Evolutionary conservation across 1,140 invertebrate genomes (phyloP), one percentile per base, ranked within the genome.

Genomic region (Papilio dardanus): DNA sequence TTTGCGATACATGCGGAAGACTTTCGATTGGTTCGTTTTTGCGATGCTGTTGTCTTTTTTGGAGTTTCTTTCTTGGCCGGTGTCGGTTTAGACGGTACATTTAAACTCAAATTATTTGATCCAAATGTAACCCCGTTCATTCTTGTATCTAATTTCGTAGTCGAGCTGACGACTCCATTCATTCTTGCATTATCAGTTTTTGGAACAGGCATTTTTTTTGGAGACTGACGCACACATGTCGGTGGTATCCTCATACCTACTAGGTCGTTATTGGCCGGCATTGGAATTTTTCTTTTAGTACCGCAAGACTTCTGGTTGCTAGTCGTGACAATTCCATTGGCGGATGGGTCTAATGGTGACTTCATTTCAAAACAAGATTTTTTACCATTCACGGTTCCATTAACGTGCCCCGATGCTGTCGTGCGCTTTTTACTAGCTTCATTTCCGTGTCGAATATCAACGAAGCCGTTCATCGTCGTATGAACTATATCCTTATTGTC

Each of bases 1-100:
- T 93, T 93, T 30, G 92, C 92, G 62, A 92, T 93, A 77, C 92
- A 93, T 24, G 90, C 90, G 14, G 92, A 93, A 69, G 92, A 93
- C 79, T 92, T 93, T 10, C 92, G 86, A 75, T 93, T 93, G 6
- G 88, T 91, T 76, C 88, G 87, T 81, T 92, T 93, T 19, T 81
- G 42, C 24, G 84, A 75, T 28, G 83, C 82, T 68, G 78, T 54
- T 21, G 83, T 81, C 71, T 88, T 92, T 81, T 87, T 91, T 5
- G 74, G 65, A 5, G 82, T 37, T 76, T 93, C 90, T 74, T 88
- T 91, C 76, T 92, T 92, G 0, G 74, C 67, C 31, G 80, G 69
- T 62, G 77, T 71, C 28, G 79, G 74, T 79, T 91, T 90, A 24
- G 86, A 76, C 35, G 79, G 76, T 14, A 83, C 82, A 74, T 82